A percentile compares a stretch with the other conserved stretches of the same genome.
Evolutionary conservation across 2,888 invertebrate genomes (phyloP).

Genomic region (Drosophila yooni): DNA sequence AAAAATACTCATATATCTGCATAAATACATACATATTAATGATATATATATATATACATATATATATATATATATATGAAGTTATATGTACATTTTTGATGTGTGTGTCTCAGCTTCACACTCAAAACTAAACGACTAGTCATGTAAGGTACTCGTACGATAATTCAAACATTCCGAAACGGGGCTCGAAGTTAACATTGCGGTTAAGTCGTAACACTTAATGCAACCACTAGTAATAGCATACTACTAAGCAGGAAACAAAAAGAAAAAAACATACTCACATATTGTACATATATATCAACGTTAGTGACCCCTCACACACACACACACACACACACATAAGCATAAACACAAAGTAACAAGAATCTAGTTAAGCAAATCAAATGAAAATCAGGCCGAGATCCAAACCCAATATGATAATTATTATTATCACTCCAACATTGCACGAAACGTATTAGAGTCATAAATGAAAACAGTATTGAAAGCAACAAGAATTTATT

Average conservation of each 20-base stretch:
- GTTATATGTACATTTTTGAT: conserved; percentile 38
- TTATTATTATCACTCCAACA: conserved; percentile 34
- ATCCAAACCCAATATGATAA: conserved; percentile 19
- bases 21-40: conserved; percentile 27
- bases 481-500: conserved; percentile 65
- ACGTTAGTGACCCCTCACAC: conserved; percentile 35
- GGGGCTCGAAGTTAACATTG: conserved; percentile 85
- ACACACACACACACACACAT: conserved; percentile 8
- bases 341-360: conserved; percentile 5
- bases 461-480: conserved; percentile 27
- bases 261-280: conserved; percentile 37
- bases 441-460: conserved; percentile 27
- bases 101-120: conserved; percentile 42
- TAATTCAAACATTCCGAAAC: conserved; percentile 63
- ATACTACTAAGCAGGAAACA: conserved; percentile 17
- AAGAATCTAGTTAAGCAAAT: conserved; percentile 35
- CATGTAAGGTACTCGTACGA: conserved; percentile 63
- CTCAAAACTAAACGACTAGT: conserved; percentile 44
- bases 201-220: conserved; percentile 67
- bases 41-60: conserved; percentile 21
- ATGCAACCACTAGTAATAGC: conserved; percentile 47
- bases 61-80: conserved; percentile 22
- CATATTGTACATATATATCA: conserved; percentile 49
- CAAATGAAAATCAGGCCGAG: conserved; percentile 34
- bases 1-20: conserved; percentile 38